Conservation (phyloP, 2,797 vertebrate genomes). For the Danio tinwini region DNA sequence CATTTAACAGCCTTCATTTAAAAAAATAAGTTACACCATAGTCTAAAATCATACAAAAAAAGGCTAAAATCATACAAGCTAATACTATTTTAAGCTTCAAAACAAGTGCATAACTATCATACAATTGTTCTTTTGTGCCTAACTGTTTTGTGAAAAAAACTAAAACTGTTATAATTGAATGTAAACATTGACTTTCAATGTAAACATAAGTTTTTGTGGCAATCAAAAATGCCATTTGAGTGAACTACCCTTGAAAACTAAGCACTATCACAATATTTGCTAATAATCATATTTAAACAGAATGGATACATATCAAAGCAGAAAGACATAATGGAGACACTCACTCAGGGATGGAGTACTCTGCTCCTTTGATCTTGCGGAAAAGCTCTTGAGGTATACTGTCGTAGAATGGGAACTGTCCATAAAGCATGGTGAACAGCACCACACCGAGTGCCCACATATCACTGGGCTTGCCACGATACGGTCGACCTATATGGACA, state of each 20-base stretch:
- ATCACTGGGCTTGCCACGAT: constrained; percentile 97
- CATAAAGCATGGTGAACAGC: constrained; percentile 98
- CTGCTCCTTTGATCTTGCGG: constrained; percentile 98
- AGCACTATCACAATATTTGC: background rate
- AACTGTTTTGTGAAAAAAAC: too few relatives aligned
- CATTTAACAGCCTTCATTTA: background rate
- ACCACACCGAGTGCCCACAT: constrained; percentile 99
- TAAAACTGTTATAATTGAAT: too few relatives aligned
- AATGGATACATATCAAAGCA: background rate
- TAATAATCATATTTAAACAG: background rate
- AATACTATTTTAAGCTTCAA: background rate
- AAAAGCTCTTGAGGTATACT: constrained; percentile 99
- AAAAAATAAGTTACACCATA: background rate
- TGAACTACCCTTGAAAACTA: background rate
- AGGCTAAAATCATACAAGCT: too few relatives aligned
- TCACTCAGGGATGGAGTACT: constrained; percentile 98
- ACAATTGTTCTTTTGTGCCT: too few relatives aligned
- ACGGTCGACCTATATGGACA: constrained; percentile 86
- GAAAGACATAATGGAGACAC: constrained; percentile 62
- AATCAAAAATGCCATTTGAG: background rate
- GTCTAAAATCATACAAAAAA: background rate
- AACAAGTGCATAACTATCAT: background rate
- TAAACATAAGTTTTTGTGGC: background rate
- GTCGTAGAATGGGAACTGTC: constrained; percentile 99
- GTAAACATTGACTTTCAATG: background rate